phyloP scores from a whole-genome alignment of 2,888 invertebrate genomes.

The Nycteola revayana region DNA sequence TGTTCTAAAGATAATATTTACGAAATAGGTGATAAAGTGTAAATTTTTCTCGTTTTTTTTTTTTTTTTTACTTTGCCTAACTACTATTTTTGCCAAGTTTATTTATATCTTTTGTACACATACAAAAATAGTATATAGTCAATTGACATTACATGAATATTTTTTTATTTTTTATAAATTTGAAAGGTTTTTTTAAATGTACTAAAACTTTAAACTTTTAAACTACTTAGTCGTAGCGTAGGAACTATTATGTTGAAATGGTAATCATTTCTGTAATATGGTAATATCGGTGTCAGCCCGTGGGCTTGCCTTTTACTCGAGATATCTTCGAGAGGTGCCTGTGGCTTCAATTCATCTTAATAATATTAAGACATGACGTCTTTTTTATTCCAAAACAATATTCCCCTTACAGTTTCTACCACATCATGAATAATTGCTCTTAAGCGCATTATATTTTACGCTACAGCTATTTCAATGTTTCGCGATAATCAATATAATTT shows the following conservation, averaged over 20 bases:
- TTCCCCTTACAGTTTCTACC: background rate
- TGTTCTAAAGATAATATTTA: no score
- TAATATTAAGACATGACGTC: conserved; percentile 34
- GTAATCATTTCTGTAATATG: conserved; percentile 64
- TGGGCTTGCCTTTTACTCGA: conserved; percentile 47
- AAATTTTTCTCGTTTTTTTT: no score
- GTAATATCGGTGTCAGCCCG: conserved; percentile 47
- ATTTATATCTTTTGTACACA: no score
- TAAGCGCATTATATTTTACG: background rate
- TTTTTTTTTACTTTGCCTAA: no score
- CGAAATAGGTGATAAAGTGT: no score
- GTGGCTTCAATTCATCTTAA: conserved; percentile 26
- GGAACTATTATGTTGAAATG: conserved; percentile 52
- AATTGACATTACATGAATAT: no score
- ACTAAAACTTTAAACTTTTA: no score
- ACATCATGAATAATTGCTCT: background rate
- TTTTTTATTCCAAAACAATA: conserved; percentile 1
- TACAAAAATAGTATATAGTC: no score
- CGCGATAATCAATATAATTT: background rate
- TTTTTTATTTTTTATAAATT: no score
- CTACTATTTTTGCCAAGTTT: no score
- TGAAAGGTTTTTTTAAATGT: no score
- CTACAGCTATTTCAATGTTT: background rate
- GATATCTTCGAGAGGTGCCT: conserved; percentile 49
- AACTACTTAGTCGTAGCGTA: conserved; percentile 20